phyloP scores from a whole-genome alignment of 2,888 invertebrate species.

The Drosophila neoperkinsi region DNA sequence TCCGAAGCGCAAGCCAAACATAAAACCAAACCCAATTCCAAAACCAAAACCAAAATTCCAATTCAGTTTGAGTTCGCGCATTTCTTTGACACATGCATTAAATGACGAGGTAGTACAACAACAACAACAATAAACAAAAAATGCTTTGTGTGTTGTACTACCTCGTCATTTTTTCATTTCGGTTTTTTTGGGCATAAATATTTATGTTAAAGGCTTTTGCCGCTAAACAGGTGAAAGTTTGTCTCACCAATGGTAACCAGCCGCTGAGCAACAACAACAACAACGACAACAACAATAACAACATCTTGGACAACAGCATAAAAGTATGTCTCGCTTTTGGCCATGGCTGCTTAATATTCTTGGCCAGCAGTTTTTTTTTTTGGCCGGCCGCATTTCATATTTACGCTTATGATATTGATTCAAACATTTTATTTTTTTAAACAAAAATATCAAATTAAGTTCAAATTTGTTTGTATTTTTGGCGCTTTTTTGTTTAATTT shows the following conservation, averaged over 20 bases:
- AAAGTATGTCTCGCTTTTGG: conserved; percentile 28
- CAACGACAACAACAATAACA: conserved; percentile 31
- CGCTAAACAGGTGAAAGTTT: conserved; percentile 79
- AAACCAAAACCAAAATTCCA: conserved; percentile 24
- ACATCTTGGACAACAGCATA: conserved; percentile 16
- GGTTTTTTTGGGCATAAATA: conserved; percentile 71
- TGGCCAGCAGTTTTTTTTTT: conserved; percentile 35
- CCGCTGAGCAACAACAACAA: conserved; percentile 34
- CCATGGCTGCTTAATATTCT: conserved; percentile 67
- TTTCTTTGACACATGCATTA: conserved; percentile 30
- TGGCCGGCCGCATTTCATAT: conserved; percentile 28
- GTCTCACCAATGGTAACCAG: conserved; percentile 52
- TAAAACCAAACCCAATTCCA: conserved; percentile 28
- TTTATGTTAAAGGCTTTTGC: conserved; percentile 71
- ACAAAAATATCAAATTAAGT: conserved; percentile 43
- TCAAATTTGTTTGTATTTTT: conserved; percentile 11
- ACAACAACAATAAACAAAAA: conserved; percentile 16
- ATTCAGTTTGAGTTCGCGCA: conserved; percentile 29
- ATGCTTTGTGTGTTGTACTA: conserved; percentile 17
- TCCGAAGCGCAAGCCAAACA: conserved; percentile 27
- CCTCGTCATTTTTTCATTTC: conserved; percentile 31
- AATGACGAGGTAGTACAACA: conserved; percentile 8
- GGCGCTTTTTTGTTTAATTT: conserved; percentile 20
- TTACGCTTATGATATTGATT: conserved; percentile 24
- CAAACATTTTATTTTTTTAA: conserved; percentile 28